phyloP scores from a whole-genome alignment of 2,888 invertebrate genomes.

The Orthonychiurus folsomi region DNA sequence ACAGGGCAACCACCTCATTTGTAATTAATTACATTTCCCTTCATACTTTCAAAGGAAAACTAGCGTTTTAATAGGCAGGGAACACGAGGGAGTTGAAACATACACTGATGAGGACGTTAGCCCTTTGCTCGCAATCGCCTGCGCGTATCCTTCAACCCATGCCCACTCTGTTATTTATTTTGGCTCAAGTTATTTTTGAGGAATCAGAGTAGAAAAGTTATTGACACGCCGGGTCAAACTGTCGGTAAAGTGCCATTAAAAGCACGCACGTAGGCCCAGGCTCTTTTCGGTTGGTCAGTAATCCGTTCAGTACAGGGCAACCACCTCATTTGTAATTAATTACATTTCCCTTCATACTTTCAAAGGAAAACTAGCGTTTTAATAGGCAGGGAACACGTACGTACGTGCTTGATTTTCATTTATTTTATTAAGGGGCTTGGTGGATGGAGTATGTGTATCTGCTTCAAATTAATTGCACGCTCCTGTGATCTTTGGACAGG shows the following conservation, averaged over 20 bases:
- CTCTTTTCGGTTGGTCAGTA: slow-evolving; percentile 19
- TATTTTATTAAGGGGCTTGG: no score
- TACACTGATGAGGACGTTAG: no score
- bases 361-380: no score
- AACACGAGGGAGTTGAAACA: no score
- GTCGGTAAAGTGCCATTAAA: not conserved
- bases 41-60: not conserved
- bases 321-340: slow-evolving; percentile 12
- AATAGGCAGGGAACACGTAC: no score
- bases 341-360: not conserved
- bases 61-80: no score
- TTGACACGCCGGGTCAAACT: slow-evolving; percentile 13
- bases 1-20: slow-evolving; percentile 15
- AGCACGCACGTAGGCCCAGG: slow-evolving; percentile 5
- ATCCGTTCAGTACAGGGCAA: slow-evolving; percentile 17
- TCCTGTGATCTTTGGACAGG: not conserved
- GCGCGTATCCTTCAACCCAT: not conserved
- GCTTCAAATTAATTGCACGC: not conserved
- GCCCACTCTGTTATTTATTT: not conserved
- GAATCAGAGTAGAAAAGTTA: slow-evolving; percentile 16
- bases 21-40: slow-evolving; percentile 8
- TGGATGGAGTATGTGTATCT: no score
- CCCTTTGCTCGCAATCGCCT: no score
- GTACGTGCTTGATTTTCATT: no score
- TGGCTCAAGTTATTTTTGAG: not conserved